Conservation (phyloP, 2,113 vertebrate genomes). For the Madoqua kirkii region DNA sequence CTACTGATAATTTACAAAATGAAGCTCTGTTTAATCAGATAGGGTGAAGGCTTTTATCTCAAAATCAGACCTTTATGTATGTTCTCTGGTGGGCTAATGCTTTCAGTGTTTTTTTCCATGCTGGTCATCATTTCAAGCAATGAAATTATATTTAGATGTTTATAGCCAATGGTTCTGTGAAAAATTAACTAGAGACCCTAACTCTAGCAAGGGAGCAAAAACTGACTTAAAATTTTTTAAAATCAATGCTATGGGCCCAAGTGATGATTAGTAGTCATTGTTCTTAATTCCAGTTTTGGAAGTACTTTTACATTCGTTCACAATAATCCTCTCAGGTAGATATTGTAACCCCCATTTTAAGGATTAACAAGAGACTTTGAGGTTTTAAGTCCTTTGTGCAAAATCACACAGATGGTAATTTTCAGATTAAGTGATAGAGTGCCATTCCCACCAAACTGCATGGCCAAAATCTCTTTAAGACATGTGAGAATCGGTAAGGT, state of each 20-base stretch:
- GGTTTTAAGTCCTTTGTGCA: constrained; percentile 32
- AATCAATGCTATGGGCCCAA: not conserved
- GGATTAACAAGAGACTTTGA: constrained; percentile 37
- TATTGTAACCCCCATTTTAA: constrained; percentile 34
- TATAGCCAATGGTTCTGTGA: not conserved
- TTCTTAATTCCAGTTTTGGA: not conserved
- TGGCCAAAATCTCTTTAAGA: not conserved
- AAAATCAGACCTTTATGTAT: not conserved
- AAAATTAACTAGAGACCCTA: not conserved
- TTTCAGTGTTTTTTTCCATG: not conserved
- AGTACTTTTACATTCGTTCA: not conserved
- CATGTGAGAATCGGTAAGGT: not conserved
- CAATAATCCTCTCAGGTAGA: not conserved
- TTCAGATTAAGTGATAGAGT: constrained; percentile 54
- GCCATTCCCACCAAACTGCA: not conserved
- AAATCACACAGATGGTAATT: constrained; percentile 21
- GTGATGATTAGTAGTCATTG: not conserved
- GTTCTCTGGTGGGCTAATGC: not conserved
- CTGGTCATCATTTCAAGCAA: not conserved
- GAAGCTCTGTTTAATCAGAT: not conserved
- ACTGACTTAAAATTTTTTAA: not conserved
- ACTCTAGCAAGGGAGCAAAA: not conserved
- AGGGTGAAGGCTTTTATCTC: not conserved
- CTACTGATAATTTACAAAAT: not conserved
- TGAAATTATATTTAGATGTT: not conserved